Base-by-base conservation (phyloP, 2,797 vertebrate genomes). In the Hippocampus kuda region DNA sequence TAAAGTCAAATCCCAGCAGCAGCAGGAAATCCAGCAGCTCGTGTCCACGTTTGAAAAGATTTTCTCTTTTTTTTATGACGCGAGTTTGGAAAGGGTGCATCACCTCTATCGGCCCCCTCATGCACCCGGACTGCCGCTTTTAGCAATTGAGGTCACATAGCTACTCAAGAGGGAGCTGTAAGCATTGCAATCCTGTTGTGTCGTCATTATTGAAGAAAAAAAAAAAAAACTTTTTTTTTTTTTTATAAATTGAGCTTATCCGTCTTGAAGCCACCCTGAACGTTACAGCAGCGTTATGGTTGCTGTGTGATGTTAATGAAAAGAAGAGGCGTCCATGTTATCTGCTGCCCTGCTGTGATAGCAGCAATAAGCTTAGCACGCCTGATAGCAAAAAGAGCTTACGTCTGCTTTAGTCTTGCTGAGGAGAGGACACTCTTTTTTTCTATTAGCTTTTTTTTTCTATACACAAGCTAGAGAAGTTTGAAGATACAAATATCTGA, bases 341-440 rank as follows among this genome's bases (percentile, higher is more conserved):
- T 67, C 66, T 56, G 82, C 88, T 79, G 63, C 75, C 79, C 68
- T 20, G 80, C 83, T 83, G 81, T 84, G 82, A 85, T 65, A 61
- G 70, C 78, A 75, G 82, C 82, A 86, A 83, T 84, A 84, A 86
- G 88, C 83, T 81, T 79, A 62, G 73, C 62, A 65, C 68, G 77
- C 83, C 64, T 56, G 66, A 67, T 67, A 53, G 51, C 68, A 73
- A 80, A 61, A 81, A 78, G 72, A 77, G 79, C 77, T 84, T 82
- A 80, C 80, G 73, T 68, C 81, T 62, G 65, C 73, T 78, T 72
- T 70, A 62, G 65, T 72, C 78, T 86, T 18, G 18, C 30, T 18
- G 63, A 65, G 42, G 42, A 65, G 2, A 27, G 44, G 63, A 65
- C 63, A 26, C 44, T 65, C 24, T 27, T 26, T 65, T 64, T 65